A percentile compares a stretch with the other conserved stretches of the same genome.
Evolutionary conservation across 2,888 invertebrate species (phyloP).

Genomic region (Camptogramma bilineatum): DNA sequence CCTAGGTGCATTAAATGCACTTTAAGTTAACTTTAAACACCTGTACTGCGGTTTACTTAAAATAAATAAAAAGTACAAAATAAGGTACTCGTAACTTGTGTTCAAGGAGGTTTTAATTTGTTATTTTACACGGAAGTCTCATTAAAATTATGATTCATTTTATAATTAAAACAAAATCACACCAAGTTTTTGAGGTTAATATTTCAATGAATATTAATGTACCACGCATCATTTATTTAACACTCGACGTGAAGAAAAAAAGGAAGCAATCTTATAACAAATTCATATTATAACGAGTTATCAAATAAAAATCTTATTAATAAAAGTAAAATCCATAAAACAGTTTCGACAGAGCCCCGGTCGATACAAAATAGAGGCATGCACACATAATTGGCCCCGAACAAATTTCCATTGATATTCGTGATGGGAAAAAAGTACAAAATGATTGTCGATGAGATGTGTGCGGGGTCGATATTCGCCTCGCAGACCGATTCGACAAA

Average conservation of each 20-base stretch:
- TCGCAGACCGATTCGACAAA: slow-evolving; percentile 61
- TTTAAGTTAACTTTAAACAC: no score
- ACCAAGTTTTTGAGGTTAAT: slow-evolving; percentile 32
- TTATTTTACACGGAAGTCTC: slow-evolving; percentile 15
- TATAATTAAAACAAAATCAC: slow-evolving; percentile 32
- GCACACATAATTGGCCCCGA: slow-evolving; percentile 78
- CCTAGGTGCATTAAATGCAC: no score
- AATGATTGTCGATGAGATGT: slow-evolving; percentile 79
- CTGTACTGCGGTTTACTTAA: not conserved
- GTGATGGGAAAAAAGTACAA: slow-evolving; percentile 83
- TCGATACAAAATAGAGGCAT: slow-evolving; percentile 74
- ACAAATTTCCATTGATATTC: slow-evolving; percentile 85
- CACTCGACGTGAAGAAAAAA: slow-evolving; percentile 36
- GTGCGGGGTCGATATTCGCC: slow-evolving; percentile 72
- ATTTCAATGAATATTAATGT: slow-evolving; percentile 38
- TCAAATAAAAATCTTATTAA: slow-evolving; percentile 55
- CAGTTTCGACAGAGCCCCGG: slow-evolving; percentile 60
- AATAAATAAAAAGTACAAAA: not conserved
- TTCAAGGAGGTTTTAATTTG: not conserved
- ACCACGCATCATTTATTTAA: slow-evolving; percentile 35
- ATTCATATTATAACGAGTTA: slow-evolving; percentile 45
- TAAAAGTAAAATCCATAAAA: slow-evolving; percentile 53
- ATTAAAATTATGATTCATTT: slow-evolving; percentile 21
- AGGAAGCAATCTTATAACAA: slow-evolving; percentile 41
- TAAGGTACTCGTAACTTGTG: not conserved